Conservation (phyloP, 2,888 invertebrate genomes). For the Augiades crinisus region DNA sequence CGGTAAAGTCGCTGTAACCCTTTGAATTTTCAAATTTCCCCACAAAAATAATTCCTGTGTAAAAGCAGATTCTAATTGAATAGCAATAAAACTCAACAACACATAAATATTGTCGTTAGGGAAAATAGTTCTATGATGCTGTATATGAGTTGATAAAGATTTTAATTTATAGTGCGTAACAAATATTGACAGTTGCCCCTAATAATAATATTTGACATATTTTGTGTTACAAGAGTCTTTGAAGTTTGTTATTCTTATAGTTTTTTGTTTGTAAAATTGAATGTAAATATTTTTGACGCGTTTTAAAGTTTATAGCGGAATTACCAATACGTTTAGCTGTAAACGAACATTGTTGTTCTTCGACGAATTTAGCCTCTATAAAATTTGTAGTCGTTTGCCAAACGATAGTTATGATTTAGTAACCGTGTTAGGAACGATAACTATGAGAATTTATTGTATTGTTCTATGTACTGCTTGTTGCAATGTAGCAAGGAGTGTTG, state of each 20-base stretch:
- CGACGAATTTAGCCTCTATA: not conserved
- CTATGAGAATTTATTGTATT: not conserved
- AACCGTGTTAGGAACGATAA: not conserved
- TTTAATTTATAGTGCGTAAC: no score
- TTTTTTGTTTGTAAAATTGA: conserved; percentile 9
- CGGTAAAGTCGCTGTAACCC: no score
- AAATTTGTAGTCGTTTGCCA: conserved; percentile 4
- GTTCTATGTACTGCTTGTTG: not conserved
- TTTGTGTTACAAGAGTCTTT: conserved; percentile 3
- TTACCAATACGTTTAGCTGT: not conserved
- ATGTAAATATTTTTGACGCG: conserved; percentile 19
- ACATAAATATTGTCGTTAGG: no score
- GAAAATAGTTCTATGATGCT: no score
- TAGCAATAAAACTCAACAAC: no score
- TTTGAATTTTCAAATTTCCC: no score
- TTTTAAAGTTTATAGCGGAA: conserved; percentile 7
- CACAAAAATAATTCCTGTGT: no score
- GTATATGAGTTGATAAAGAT: no score
- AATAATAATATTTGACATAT: no score
- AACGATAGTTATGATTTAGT: not conserved
- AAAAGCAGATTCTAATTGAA: no score
- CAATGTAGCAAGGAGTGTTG: not conserved
- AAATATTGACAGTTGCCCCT: no score
- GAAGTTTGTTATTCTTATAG: conserved; percentile 7
- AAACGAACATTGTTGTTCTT: conserved; percentile 1